Base-by-base conservation (phyloP, 2,888 invertebrate genomes). In the Sabellastarte sp. region DNA sequence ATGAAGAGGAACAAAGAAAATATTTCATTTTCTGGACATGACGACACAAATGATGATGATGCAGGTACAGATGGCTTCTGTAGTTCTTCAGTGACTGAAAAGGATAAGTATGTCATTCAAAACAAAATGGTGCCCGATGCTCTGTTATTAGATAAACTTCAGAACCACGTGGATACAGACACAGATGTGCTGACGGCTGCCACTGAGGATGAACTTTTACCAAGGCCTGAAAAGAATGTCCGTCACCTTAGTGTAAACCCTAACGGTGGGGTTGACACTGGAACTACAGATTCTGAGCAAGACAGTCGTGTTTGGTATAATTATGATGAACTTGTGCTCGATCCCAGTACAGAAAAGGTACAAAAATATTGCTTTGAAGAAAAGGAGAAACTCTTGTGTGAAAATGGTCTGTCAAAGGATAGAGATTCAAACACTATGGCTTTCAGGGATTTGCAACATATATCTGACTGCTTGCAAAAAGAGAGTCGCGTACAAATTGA, bases 261-360 rank as follows among this genome's bases (percentile, higher is more conserved):
- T 15, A 10, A 10, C 10, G 20, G 41, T 20, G 41, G 20, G 20
- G 33, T 3, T 29, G 31, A 31, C 24, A 50, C 31, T 32, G 15
- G 32, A 31, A 63, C 41, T 31, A 52, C 65, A 31, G 64, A 63
- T 31, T 63, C 61, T 4, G 66, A 63, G 32, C 32, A 50, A 24
- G 61, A 67, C 29, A 52, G 52, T 56, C 74, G 74, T 51, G 74
- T 79, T 5, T 79, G 80, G 66, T 80, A 79, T 52, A 72, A 78
- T n/a, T 81, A 81, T 58, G 81, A 81, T 63, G 80, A 80, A 67
- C 74, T 73, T 55, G 80, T 80, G 2, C 63, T 79, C 15, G 80
- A 81, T 59, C 74, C 76, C 3, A 76, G 76, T 61, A 80, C 80
- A 1, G 80, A 81, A 65, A 75, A 77, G 58, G 71, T 80, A 2